Evolutionary conservation across 2,888 invertebrate genomes (phyloP).

Genomic region (Acleris holmiana): DNA sequence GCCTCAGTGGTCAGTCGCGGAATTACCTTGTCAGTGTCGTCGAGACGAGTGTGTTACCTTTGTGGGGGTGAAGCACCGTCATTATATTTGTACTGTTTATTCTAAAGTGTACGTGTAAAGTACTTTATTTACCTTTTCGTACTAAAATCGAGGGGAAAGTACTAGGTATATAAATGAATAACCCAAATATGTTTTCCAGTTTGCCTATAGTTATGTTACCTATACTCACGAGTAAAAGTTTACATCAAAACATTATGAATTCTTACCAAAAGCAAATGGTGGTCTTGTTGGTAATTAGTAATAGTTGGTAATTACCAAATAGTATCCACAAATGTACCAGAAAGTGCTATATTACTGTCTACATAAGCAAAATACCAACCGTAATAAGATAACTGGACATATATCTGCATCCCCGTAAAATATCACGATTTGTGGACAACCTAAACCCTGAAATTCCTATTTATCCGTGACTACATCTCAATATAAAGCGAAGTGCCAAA

Average conservation of each 20-base stretch:
- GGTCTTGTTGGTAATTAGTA: too few species aligned
- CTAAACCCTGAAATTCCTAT: constrained; percentile 34
- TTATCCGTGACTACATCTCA: constrained; percentile 22
- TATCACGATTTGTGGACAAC: constrained; percentile 33
- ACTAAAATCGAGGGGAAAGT: too few species aligned
- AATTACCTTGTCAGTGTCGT: constrained; percentile 22
- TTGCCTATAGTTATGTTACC: too few species aligned
- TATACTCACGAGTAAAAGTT: too few species aligned
- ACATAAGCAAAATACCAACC: constrained; percentile 17
- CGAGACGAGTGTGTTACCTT: constrained; percentile 3
- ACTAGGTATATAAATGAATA: too few species aligned
- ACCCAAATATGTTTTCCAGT: too few species aligned
- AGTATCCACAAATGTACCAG: too few species aligned
- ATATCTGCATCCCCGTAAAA: constrained; percentile 23
- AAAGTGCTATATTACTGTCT: too few species aligned
- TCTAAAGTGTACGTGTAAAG: not conserved
- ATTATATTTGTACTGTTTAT: constrained; percentile 12
- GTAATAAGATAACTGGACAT: constrained; percentile 21
- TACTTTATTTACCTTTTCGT: too few species aligned
- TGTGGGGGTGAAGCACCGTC: constrained; percentile 7
- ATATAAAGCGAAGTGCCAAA: constrained; percentile 23
- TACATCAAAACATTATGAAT: too few species aligned
- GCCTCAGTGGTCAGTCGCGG: constrained; percentile 15
- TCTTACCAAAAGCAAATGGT: too few species aligned
- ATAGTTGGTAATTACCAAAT: too few species aligned